phyloP scores from a whole-genome alignment of 2,113 vertebrate species.

The Elgaria multicarinata region DNA sequence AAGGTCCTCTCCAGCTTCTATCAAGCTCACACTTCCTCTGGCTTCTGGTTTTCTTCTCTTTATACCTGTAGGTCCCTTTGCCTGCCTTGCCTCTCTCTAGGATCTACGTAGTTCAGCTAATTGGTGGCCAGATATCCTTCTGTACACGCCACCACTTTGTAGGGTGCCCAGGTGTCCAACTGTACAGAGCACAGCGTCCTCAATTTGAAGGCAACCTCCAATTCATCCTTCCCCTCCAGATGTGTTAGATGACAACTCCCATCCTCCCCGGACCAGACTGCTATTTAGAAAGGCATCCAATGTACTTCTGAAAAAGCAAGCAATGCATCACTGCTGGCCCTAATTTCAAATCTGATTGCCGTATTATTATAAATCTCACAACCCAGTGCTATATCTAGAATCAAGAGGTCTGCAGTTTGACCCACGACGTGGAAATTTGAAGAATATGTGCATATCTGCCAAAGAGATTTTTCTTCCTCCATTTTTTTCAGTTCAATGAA shows the following conservation, averaged over 20 bases:
- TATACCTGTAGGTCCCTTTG: background rate
- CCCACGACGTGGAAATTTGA: background rate
- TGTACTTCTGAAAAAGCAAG: background rate
- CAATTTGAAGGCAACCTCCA: too few species aligned
- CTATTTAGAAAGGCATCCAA: background rate
- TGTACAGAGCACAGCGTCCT: too few species aligned
- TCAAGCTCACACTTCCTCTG: background rate
- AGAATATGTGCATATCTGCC: background rate
- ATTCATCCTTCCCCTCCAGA: too few species aligned
- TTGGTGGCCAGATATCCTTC: background rate
- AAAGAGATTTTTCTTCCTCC: background rate
- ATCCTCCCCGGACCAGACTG: too few species aligned
- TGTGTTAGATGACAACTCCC: too few species aligned
- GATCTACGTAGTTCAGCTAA: background rate
- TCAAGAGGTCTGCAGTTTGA: background rate
- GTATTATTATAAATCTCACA: background rate
- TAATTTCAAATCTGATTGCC: rapidly evolving
- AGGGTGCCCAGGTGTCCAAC: too few species aligned
- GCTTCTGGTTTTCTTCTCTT: background rate
- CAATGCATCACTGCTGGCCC: background rate
- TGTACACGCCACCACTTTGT: background rate
- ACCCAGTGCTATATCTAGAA: background rate
- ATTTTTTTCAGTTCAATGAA: slow-evolving; percentile 6
- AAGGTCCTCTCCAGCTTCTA: background rate
- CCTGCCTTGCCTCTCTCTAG: background rate